Base-by-base conservation (phyloP, 2,888 invertebrate species). In the Melinaea menophilus region DNA sequence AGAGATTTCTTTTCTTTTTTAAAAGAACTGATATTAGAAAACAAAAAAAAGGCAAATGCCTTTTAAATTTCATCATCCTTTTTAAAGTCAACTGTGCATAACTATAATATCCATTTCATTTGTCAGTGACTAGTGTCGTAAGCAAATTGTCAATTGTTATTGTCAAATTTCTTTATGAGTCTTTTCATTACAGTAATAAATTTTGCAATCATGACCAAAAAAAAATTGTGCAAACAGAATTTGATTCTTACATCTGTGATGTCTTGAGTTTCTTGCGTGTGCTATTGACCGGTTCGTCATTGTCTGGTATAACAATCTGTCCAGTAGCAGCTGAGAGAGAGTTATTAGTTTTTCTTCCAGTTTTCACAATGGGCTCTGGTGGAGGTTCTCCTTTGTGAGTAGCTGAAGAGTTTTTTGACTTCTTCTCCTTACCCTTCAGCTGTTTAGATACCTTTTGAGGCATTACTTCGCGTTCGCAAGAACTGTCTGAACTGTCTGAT, bases 321-420 rank as follows among this genome's bases (percentile, higher is more conserved):
- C 96, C 96, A 2, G 96, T 95, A 59, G 95, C 94, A 11, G 95
- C 95, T 2, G 96, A 95, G 57, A 97, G 88, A 0, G 96, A 96
- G 84, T 96, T 96, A 79, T 97, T 97, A 9, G 96, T 97, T 84
- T 96, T 96, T 65, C 96, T 91, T 61, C 96, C 96, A 2, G 92
- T 88, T 71, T 86, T 88, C 22, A 86, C 76, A 0, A 85, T 85
- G 1, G 79, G 81, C 34, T 84, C 85, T 73, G 88, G 86, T 11
- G 85, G 86, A 3, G 84, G 88, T 72, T 87, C 88, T 55, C 84
- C 85, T 75, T 88, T 90, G 57, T 84, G 79, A 5, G 81, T 79
- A 37, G 80, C 71, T 2, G 87, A 78, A 1, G 84, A 82, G 73
- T 82, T 85, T 84, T 88, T 89, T 77, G 85, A 82, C 66, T 79